These are phyloP conservation scores for Tribolium madens DNA, from an alignment of 1,140 invertebrate species.

Conservation along the genomic window DNA sequence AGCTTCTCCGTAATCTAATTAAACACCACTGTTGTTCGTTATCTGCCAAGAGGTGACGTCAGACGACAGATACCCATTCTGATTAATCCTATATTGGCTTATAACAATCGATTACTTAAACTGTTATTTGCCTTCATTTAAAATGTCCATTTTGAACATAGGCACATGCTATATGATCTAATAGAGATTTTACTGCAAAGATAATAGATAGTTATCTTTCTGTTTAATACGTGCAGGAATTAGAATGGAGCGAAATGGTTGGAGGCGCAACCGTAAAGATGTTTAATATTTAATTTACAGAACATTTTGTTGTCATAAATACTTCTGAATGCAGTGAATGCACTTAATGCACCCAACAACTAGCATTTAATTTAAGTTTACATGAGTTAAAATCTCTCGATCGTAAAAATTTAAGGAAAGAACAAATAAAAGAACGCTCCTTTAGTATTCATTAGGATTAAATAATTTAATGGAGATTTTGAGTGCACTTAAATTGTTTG, in stretches of 20 bases:
- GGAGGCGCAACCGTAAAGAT: not conserved
- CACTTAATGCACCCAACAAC: constrained; percentile 8
- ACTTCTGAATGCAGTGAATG: not conserved
- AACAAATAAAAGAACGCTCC: constrained; percentile 36
- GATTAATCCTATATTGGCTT: constrained; percentile 3
- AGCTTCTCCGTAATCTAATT: constrained; percentile 13
- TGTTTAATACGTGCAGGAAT: not conserved
- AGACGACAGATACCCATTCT: constrained; percentile 10
- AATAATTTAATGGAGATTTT: constrained; percentile 37
- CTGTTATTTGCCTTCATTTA: not conserved
- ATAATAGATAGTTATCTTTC: not conserved
- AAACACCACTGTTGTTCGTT: constrained; percentile 17
- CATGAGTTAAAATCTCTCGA: constrained; percentile 19
- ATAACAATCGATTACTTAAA: constrained; percentile 15
- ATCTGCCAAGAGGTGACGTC: not conserved
- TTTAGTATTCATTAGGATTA: constrained; percentile 39
- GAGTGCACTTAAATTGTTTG: constrained; percentile 35
- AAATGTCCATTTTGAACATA: not conserved
- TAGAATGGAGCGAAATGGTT: constrained; percentile 6
- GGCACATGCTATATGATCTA: not conserved
- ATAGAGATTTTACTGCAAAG: not conserved
- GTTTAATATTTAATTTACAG: constrained; percentile 35
- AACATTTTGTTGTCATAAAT: constrained; percentile 20
- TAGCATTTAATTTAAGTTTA: constrained; percentile 22
- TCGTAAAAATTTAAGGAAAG: constrained; percentile 38